Percentiles rank a stretch among this genome's conserved stretches.
Conservation (phyloP, 2,797 vertebrate genomes). For the Hippopotamyrus pictus region DNA sequence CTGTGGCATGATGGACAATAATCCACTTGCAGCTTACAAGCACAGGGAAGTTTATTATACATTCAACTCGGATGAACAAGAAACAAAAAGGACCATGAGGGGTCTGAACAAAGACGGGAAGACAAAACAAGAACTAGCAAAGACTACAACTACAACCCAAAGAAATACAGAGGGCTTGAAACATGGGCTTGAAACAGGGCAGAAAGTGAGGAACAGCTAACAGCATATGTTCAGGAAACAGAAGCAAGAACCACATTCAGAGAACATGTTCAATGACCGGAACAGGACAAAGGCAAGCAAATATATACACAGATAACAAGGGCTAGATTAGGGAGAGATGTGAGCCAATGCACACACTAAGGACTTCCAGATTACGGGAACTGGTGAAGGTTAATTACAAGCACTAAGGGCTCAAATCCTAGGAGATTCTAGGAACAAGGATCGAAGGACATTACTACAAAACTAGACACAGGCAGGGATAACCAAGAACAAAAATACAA, state of each 20-base stretch:
- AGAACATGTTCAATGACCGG: neutral
- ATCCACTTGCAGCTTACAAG: too few species aligned
- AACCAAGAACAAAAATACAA: neutral
- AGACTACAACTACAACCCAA: neutral
- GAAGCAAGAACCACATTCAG: neutral
- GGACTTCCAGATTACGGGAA: neutral
- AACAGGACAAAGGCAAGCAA: neutral
- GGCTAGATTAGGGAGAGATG: neutral
- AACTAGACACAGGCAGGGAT: neutral
- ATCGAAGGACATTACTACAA: neutral
- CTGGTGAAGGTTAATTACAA: neutral
- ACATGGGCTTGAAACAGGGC: neutral
- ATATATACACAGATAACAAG: neutral
- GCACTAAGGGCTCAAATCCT: neutral
- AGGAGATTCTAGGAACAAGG: neutral
- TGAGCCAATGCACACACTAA: neutral
- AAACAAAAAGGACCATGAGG: neutral
- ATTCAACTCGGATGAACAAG: too few species aligned
- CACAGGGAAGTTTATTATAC: too few species aligned
- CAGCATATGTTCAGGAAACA: neutral
- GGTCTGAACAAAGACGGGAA: neutral
- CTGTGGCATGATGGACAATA: too few species aligned
- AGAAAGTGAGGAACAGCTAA: neutral
- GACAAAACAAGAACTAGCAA: neutral
- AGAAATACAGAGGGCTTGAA: neutral